Evolutionary conservation across 2,888 invertebrate species (phyloP), one percentile per base, ranked within the genome.

Genomic region (Laspeyria flexula): DNA sequence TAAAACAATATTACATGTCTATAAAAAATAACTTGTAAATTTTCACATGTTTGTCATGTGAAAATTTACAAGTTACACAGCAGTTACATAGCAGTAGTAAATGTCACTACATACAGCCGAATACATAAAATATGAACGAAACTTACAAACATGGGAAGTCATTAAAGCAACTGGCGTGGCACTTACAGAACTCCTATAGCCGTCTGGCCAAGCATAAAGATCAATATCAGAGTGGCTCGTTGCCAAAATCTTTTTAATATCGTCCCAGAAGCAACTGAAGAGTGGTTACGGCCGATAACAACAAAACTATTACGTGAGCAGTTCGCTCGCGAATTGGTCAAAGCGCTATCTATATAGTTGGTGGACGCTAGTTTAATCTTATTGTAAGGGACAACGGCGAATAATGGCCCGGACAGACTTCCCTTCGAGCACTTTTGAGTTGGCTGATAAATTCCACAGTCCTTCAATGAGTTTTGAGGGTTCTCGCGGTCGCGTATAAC

Each of bases 201-300:
- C 82, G 88, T 88, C 90, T 88, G 88, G 88, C 84, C 84, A 81
- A 86, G 87, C 90, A 88, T 90, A 86, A 90, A 90, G 91, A 91
- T 92, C 90, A 87, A 90, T 91, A 92, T 90, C 91, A 82, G 63
- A 74, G 81, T 92, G 92, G 91, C 90, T 73, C 80, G 76, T 73
- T 88, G 91, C 92, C 92, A 92, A 90, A 86, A 90, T 90, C 90
- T 91, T 90, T 91, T 91, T 91, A 91, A 91, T 91, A 92, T 90
- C 88, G 79, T 84, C 86, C 80, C 82, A 83, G 82, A 86, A 83
- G 83, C 79, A 82, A 83, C 82, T 84, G 85, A 86, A 83, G 85
- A 90, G 87, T 86, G 86, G 88, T 87, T 86, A 85, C 77, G 75
- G 75, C 77, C 81, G 86, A 91, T 90, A 90, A 90, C 89, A 91